Evolutionary conservation across 2,113 vertebrate species (phyloP), one percentile per base, ranked within the genome.

Genomic region (Brienomyrus brachyistius): DNA sequence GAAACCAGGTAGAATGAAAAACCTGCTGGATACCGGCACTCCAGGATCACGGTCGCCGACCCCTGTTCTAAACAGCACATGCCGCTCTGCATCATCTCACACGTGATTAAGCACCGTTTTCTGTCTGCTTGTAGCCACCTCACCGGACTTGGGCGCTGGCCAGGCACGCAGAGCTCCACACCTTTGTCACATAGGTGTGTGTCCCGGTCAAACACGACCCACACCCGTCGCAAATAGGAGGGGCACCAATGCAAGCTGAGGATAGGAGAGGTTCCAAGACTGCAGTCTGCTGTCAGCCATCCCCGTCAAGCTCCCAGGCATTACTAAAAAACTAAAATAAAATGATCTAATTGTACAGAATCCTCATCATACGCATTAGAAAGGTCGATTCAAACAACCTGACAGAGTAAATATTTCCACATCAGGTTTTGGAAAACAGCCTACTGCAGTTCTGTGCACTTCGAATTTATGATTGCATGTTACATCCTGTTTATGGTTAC

Each of bases 181-280:
- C 88, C 88, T 77, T 48, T 74, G 88, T 66, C 62, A 88, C 11
- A 88, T 62, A 62, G 19, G 43, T 17, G 45, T 48, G 59, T 66
- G 31, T 50, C 27, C 51, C 23, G 10, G 54, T 31, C 54, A 86
- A 86, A 50, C 48, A 48, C 23, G n/a, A n/a, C 21, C 23, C 47
- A 86, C 83, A 27, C 48, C 43, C 15, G 48, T 5, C 8, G 23
- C 83, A 86, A 51, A 86, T 10, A 27, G n/a, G 45, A 86, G 45
- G n/a, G n/a, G 83, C 45, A 47, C n/a, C 23, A 86, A n/a, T 27
- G n/a, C 83, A 86, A 47, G n/a, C 43, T 43, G 7, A 84, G 23
- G 82, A 48, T 4, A 31, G 66, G 66, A 43, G 74, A 86, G 83
- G 45, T 85, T 2, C 6, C 80, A 83, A 19, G 43, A 82, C 19